Percentiles rank a stretch among this genome's conserved stretches.
These are phyloP conservation scores for Hemibagrus wyckioides DNA, from an alignment of 2,113 vertebrate species.

Conservation along the genomic window DNA sequence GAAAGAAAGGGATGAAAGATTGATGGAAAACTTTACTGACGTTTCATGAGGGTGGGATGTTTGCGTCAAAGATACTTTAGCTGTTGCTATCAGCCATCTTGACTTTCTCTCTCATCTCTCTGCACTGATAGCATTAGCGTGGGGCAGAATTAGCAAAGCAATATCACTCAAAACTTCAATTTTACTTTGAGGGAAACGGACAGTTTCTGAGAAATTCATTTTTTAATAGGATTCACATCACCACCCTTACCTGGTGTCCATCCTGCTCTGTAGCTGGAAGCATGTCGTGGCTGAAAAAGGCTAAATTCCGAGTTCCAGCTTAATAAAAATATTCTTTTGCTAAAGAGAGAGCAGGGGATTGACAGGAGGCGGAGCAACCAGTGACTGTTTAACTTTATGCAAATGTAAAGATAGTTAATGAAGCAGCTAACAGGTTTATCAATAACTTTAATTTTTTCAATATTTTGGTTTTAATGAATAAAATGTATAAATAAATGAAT, in stretches of 20 bases:
- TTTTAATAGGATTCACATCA: not conserved
- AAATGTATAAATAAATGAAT: no score
- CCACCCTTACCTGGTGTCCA: not conserved
- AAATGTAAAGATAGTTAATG: not conserved
- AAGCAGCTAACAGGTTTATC: not conserved
- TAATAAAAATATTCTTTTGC: not conserved
- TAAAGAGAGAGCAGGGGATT: not conserved
- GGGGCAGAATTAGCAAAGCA: not conserved
- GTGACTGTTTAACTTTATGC: not conserved
- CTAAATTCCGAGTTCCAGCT: no score
- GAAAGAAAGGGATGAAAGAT: slow-evolving; percentile 43
- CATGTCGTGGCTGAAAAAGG: not conserved
- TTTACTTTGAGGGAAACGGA: not conserved
- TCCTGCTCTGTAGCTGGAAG: not conserved
- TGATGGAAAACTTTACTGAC: slow-evolving; percentile 2
- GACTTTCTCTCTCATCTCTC: not conserved
- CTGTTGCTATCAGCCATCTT: not conserved
- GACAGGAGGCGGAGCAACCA: not conserved
- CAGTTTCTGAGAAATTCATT: not conserved
- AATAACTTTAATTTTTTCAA: not conserved
- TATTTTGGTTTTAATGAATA: not conserved
- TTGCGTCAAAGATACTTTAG: not conserved
- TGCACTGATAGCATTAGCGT: not conserved
- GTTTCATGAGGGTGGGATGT: not conserved
- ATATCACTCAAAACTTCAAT: not conserved